phyloP scores from a whole-genome alignment of 1,140 invertebrate genomes.

The Macrotrachela quadricornifera region DNA sequence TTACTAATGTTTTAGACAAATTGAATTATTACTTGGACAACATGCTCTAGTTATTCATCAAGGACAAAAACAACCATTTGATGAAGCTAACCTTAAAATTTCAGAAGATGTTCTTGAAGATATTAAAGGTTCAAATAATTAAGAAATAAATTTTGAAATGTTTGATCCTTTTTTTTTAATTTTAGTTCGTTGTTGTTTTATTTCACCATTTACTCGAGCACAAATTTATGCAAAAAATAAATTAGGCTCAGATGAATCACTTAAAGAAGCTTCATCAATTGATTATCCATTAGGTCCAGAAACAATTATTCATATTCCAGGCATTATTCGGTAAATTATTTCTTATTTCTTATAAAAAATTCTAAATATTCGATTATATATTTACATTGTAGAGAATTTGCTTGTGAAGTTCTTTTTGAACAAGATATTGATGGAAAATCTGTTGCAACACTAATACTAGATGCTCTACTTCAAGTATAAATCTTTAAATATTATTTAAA shows the following conservation, averaged over 20 bases:
- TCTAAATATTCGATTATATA: too few species aligned
- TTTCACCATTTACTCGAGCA: conserved; percentile 48
- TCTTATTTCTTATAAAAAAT: too few species aligned
- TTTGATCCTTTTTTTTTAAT: too few species aligned
- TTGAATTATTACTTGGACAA: background rate
- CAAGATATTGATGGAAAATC: conserved; percentile 58
- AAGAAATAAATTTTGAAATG: too few species aligned
- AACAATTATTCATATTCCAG: conserved; percentile 1
- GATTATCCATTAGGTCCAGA: background rate
- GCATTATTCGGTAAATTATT: background rate
- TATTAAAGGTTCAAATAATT: conserved; percentile 24
- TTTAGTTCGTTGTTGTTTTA: conserved; percentile 47
- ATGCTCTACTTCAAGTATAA: conserved; percentile 43
- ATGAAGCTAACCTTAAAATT: conserved; percentile 1
- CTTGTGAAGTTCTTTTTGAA: conserved; percentile 60
- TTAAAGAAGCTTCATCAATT: background rate
- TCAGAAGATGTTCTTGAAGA: conserved; percentile 32
- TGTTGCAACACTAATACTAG: conserved; percentile 57
- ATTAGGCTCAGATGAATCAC: background rate
- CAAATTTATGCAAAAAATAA: conserved; percentile 13
- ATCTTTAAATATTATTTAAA: too few species aligned
- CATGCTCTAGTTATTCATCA: too few species aligned
- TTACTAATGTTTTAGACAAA: too few species aligned
- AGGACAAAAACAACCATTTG: too few species aligned
- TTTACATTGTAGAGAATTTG: conserved; percentile 40